Base-by-base conservation (phyloP, 2,797 vertebrate species). In the Cossypha niveicapilla region DNA sequence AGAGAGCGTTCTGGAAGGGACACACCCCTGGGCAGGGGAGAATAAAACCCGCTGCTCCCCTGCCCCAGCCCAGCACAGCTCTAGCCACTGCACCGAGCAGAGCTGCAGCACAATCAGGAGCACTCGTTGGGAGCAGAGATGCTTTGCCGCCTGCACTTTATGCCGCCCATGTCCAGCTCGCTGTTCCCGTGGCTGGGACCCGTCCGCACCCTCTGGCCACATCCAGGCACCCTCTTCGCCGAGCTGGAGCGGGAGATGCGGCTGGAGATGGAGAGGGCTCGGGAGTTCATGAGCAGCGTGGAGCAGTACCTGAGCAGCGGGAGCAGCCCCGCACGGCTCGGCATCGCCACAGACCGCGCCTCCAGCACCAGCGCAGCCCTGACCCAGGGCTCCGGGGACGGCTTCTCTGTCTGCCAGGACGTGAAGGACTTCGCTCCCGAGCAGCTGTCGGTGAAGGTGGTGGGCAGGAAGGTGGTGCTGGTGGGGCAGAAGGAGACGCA, bases 391-490 rank as follows among this genome's bases (percentile, higher is more conserved):
- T 88, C 96, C 3, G 86, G 86, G 4, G 60, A 93, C 28, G 87
- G 58, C 61, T 98, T 98, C 18, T 95, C 97, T 13, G 73, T 98
- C 80, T 98, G 97, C 68, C 97, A 98, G 94, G 98, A 98, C 56
- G 98, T 98, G 0, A 93, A 96, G 74, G 93, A 97, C 79, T 98
- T 98, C 14, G 41, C 96, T 2, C 98, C 98, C 0, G 95, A 98
- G 93, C 97, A 98, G 94, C 98, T 99, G 92, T 98, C 97, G 0
- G 98, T 99, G 94, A 98, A 98, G 88, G 97, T 98, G 96, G 98
- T 98, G 96, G 98, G 98, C 94, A 98, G 92, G 94, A 98, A 98
- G 92, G 97, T 98, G 94, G 95, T 98, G 90, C 98, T 99, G 94
- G 98, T 98, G 45, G 98, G 98, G 56, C 97, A 96, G 91, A 98